These are phyloP conservation scores for Phalacrocorax aristotelis DNA, from an alignment of 2,113 vertebrate species.

Conservation along the genomic window DNA sequence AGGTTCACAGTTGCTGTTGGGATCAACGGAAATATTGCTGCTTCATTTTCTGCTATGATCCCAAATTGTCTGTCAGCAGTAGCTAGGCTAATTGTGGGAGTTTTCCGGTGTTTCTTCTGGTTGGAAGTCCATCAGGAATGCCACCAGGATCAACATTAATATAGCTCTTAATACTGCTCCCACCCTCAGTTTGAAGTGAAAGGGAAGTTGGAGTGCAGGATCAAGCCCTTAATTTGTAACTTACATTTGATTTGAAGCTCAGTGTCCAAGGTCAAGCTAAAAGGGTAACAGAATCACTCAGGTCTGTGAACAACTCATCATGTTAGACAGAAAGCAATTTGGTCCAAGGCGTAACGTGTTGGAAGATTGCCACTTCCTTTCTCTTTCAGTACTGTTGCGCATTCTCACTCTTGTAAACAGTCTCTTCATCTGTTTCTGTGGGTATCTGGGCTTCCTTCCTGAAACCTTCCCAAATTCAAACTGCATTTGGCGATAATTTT, in stretches of 20 bases:
- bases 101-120: not conserved
- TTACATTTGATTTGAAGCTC: constrained; percentile 5
- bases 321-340: constrained; percentile 29
- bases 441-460: constrained; percentile 40
- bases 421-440: constrained; percentile 19
- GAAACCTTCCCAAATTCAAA: not conserved
- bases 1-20: not conserved
- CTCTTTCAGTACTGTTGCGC: not conserved
- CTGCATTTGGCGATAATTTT: constrained; percentile 35
- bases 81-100: not conserved
- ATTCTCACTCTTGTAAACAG: not conserved
- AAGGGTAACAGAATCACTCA: not conserved
- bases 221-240: not conserved
- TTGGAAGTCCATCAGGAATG: not conserved
- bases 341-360: not conserved
- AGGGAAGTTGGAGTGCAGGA: not conserved
- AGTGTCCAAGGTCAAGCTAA: not conserved
- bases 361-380: constrained; percentile 29
- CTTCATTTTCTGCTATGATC: not conserved
- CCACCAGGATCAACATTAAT: not conserved
- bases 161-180: not conserved
- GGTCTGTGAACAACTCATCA: not conserved
- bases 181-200: not conserved
- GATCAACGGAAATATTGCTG: not conserved
- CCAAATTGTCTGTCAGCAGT: not conserved